Conservation (phyloP, 2,113 vertebrate species). For the Chunga burmeisteri region DNA sequence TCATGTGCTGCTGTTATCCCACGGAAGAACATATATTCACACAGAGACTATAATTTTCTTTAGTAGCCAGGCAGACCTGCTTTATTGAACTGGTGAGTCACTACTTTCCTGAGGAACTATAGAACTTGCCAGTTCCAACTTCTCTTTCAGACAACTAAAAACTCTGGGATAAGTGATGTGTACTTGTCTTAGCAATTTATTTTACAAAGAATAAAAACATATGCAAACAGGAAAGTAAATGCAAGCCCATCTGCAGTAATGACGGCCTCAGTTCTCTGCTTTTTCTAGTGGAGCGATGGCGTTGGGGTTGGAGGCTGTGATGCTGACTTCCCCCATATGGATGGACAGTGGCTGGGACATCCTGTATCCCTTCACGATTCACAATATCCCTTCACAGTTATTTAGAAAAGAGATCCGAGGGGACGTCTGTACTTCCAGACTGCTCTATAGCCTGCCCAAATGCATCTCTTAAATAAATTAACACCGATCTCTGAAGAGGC, state of each 20-base stretch:
- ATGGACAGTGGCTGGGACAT: background rate
- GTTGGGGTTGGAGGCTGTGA: accelerated
- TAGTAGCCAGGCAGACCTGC: background rate
- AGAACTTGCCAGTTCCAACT: background rate
- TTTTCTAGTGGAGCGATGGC: accelerated
- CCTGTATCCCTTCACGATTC: background rate
- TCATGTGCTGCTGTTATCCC: background rate
- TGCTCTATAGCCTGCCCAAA: background rate
- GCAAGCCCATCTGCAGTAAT: background rate
- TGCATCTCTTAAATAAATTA: background rate
- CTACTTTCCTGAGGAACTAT: background rate
- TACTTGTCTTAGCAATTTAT: background rate
- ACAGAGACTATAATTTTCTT: background rate
- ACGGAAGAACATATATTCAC: background rate
- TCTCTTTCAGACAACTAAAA: background rate
- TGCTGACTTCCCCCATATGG: accelerated
- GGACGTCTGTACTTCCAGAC: background rate
- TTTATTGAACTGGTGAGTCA: background rate
- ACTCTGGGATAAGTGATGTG: background rate
- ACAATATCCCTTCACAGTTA: background rate
- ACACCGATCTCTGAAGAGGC: background rate
- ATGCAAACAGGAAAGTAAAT: background rate
- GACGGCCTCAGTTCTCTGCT: background rate
- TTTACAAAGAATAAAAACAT: background rate
- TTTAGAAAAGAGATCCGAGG: background rate